phyloP scores from a whole-genome alignment of 2,113 vertebrate species.

The Coreoperca whiteheadi region DNA sequence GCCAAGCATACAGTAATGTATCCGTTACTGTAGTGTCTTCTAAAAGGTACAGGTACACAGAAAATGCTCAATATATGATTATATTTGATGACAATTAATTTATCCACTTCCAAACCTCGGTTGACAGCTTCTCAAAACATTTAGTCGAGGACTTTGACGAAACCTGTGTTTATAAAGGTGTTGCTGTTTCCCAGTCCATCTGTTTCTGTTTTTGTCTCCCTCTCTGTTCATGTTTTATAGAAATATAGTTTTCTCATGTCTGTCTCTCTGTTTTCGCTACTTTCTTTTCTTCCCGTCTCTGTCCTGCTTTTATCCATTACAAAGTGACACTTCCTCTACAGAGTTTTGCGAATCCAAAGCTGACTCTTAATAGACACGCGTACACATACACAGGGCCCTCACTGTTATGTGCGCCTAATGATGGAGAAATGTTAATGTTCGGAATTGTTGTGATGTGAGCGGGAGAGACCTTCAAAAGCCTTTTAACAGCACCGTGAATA shows the following conservation, averaged over 20 bases:
- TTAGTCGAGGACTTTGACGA: background rate
- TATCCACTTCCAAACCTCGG: background rate
- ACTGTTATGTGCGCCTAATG: constrained; percentile 40
- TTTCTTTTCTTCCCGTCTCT: background rate
- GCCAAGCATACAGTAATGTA: background rate
- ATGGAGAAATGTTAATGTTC: constrained; percentile 57
- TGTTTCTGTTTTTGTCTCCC: constrained; percentile 28
- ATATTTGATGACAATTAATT: background rate
- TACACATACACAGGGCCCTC: background rate
- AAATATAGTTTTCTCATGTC: constrained; percentile 25
- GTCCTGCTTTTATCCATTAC: constrained; percentile 27
- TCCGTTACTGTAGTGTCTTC: background rate
- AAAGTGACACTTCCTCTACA: constrained; percentile 27
- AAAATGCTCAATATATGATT: background rate
- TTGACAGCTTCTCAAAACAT: constrained; percentile 6
- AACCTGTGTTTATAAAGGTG: background rate
- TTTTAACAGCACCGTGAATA: constrained; percentile 50
- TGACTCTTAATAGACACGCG: constrained; percentile 27
- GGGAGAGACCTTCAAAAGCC: constrained; percentile 37
- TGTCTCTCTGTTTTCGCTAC: background rate
- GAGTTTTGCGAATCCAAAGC: constrained; percentile 37
- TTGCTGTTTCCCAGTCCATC: background rate
- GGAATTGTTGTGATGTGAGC: constrained; percentile 13
- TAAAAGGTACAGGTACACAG: background rate
- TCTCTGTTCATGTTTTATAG: background rate